Conservation (phyloP, 1,140 invertebrate species). For the Lepidurus arcticus region DNA sequence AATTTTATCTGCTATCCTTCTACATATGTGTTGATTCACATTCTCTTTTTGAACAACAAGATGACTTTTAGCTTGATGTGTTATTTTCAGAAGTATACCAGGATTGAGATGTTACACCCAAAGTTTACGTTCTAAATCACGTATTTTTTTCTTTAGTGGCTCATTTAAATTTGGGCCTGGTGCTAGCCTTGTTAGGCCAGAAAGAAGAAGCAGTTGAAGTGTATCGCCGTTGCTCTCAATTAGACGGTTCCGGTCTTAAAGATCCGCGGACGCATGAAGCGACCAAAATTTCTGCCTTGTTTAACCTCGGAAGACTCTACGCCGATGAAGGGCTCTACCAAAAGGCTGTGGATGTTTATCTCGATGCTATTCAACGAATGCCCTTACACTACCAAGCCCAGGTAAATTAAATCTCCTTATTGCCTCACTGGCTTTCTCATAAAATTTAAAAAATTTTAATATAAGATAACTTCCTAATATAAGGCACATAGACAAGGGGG, state of each 20-base stretch:
- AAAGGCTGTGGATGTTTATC: conserved; percentile 80
- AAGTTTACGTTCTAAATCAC: background rate
- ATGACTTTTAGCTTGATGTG: too few species aligned
- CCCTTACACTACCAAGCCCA: conserved; percentile 76
- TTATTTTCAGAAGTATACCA: background rate
- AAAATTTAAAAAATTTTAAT: too few species aligned
- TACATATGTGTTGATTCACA: background rate
- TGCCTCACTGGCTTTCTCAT: background rate
- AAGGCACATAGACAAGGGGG: too few species aligned
- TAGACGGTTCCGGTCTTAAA: conserved; percentile 79
- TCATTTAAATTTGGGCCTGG: conserved; percentile 86
- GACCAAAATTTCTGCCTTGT: conserved; percentile 80
- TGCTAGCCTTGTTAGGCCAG: conserved; percentile 71
- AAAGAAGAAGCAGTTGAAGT: conserved; percentile 76
- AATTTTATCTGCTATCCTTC: background rate
- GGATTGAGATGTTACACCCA: background rate
- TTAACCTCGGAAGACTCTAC: conserved; percentile 83
- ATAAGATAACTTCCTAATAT: too few species aligned
- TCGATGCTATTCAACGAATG: conserved; percentile 72
- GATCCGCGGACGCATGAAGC: conserved; percentile 83
- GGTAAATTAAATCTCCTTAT: conserved; percentile 45
- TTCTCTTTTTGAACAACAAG: too few species aligned
- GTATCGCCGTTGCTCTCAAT: conserved; percentile 68
- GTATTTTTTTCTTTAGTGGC: conserved; percentile 67
- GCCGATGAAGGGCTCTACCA: conserved; percentile 77